These are phyloP conservation scores for Aramus guarauna DNA, from an alignment of 2,113 vertebrate species.

Conservation along the genomic window DNA sequence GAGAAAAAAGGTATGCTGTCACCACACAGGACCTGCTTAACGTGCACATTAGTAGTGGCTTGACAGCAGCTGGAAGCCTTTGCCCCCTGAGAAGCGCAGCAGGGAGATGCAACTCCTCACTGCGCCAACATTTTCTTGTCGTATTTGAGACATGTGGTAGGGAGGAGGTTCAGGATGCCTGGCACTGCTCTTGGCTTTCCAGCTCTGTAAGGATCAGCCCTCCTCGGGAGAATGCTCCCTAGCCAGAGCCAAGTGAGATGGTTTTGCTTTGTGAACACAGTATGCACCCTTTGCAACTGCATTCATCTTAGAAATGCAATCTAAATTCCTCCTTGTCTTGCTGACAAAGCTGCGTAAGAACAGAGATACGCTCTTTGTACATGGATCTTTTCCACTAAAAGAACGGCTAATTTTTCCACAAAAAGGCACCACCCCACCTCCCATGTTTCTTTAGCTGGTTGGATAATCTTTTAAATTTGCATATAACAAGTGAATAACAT, in stretches of 20 bases:
- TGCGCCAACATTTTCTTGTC: neutral
- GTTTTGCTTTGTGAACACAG: neutral
- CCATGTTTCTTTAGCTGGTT: neutral
- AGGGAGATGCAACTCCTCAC: neutral
- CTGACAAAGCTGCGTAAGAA: neutral
- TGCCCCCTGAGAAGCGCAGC: neutral
- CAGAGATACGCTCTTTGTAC: neutral
- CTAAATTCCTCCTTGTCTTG: neutral
- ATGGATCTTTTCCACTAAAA: neutral
- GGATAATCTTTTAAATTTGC: neutral
- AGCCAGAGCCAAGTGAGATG: neutral
- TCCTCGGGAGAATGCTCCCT: neutral
- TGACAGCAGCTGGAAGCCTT: neutral
- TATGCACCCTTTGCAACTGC: neutral
- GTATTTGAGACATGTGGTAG: neutral
- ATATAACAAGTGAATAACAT: neutral
- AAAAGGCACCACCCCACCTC: too few relatives aligned
- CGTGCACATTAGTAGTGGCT: neutral
- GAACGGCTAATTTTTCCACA: neutral
- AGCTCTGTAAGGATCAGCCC: neutral
- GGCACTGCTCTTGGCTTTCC: neutral
- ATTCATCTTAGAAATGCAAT: neutral
- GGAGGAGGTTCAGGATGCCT: neutral
- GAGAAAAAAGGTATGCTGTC: neutral
- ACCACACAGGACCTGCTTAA: neutral